A percentile compares a stretch with the other conserved stretches of the same genome.
These are phyloP conservation scores for Propithecus deckenii DNA, from an alignment of 2,797 vertebrate genomes.

Conservation along the genomic window DNA sequence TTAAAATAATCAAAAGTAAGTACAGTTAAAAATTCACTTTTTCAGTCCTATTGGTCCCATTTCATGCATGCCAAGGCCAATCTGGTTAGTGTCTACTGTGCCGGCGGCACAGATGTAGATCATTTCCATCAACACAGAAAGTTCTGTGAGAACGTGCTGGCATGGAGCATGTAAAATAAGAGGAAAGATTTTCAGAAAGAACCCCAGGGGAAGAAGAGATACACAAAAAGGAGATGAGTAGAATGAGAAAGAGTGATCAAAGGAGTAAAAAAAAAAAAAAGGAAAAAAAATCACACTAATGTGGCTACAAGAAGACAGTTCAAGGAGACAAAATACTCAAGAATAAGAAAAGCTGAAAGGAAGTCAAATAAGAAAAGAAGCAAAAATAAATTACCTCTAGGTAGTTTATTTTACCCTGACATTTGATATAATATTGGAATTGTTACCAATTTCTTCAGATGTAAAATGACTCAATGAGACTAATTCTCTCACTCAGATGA, in stretches of 20 bases:
- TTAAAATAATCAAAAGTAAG: not conserved
- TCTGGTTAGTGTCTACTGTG: not conserved
- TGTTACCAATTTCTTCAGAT: not conserved
- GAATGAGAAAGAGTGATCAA: not conserved
- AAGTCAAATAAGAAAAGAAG: not conserved
- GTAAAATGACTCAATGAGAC: constrained; percentile 16
- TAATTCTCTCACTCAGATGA: constrained; percentile 11
- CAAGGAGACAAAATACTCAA: not conserved
- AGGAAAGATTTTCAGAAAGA: not conserved
- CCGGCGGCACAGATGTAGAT: not conserved
- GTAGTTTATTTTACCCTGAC: not conserved
- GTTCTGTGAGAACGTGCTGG: not conserved
- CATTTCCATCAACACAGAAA: not conserved
- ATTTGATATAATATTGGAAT: not conserved
- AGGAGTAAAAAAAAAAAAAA: not conserved
- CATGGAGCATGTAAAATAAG: not conserved
- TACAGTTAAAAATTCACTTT: not conserved
- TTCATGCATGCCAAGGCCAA: not conserved
- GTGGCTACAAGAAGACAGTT: not conserved
- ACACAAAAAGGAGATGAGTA: not conserved
- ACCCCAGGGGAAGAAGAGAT: not conserved
- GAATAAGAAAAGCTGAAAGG: not conserved
- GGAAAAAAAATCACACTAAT: not conserved
- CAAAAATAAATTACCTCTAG: not conserved
- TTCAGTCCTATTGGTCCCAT: not conserved